Percentiles rank a stretch among this genome's conserved stretches.
Evolutionary conservation across 2,113 vertebrate species (phyloP).

Genomic region (Nannobrachium achirus): DNA sequence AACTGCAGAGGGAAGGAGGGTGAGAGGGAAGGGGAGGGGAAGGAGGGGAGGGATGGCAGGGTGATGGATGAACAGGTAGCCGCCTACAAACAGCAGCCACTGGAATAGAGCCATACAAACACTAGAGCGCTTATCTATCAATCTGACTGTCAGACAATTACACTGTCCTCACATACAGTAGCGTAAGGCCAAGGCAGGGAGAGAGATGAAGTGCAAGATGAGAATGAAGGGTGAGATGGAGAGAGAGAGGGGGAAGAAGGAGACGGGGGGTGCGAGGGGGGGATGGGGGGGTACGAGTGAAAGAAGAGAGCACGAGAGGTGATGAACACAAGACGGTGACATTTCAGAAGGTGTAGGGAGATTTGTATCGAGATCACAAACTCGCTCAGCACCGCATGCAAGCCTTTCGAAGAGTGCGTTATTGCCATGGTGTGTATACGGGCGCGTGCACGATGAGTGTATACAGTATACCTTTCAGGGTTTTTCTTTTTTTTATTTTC

Average conservation of each 20-base stretch:
- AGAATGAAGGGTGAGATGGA: background rate
- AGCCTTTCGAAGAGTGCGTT: too few relatives aligned
- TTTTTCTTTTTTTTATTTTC: background rate
- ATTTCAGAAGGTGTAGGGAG: slow-evolving; percentile 15
- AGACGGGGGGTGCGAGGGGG: too few relatives aligned
- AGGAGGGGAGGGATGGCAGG: slow-evolving; percentile 28
- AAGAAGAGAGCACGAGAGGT: too few relatives aligned
- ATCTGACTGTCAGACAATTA: slow-evolving; percentile 56
- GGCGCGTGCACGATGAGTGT: background rate
- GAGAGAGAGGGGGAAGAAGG: background rate
- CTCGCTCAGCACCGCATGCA: slow-evolving; percentile 19
- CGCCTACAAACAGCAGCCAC: slow-evolving; percentile 42
- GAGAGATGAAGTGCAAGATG: slow-evolving; percentile 14
- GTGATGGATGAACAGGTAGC: slow-evolving; percentile 68
- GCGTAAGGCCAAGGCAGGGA: background rate
- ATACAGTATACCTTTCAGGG: too few relatives aligned
- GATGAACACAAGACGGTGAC: slow-evolving; percentile 23
- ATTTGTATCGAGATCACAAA: slow-evolving; percentile 12
- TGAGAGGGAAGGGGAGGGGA: background rate
- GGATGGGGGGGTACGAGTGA: too few relatives aligned
- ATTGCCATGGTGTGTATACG: too few relatives aligned
- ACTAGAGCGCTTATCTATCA: slow-evolving; percentile 49
- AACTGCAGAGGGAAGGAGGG: slow-evolving; percentile 32
- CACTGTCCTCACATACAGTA: slow-evolving; percentile 27
- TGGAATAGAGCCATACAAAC: slow-evolving; percentile 59